A percentile compares a stretch with the other conserved stretches of the same genome.
Evolutionary conservation across 2,113 vertebrate species (phyloP).

Genomic region (Leptosomus discolor): DNA sequence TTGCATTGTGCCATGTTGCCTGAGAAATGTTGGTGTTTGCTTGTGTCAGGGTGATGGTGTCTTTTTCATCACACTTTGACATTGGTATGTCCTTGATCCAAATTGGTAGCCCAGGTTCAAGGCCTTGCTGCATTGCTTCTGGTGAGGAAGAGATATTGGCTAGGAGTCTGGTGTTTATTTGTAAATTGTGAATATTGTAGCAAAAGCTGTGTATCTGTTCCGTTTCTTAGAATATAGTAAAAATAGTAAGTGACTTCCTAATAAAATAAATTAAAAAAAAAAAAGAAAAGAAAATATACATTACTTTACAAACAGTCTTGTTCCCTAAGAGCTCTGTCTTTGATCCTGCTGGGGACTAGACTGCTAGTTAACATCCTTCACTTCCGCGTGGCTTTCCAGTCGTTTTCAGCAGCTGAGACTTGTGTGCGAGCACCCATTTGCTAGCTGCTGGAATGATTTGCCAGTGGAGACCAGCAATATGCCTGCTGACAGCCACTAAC

Average conservation of each 20-base stretch:
- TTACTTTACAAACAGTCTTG: background rate
- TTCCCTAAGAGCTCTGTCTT: background rate
- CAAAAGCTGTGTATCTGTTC: background rate
- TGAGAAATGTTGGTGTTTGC: background rate
- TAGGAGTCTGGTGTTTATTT: background rate
- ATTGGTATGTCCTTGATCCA: background rate
- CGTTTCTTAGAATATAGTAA: background rate
- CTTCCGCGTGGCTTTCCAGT: background rate
- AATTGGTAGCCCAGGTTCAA: background rate
- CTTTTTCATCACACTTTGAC: background rate
- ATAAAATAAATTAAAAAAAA: background rate
- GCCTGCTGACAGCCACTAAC: background rate
- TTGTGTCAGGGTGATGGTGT: background rate
- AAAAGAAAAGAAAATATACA: background rate
- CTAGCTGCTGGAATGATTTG: background rate
- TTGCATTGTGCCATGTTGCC: background rate
- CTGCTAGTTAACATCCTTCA: background rate
- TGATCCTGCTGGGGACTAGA: background rate
- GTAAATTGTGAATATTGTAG: background rate
- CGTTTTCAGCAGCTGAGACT: background rate
- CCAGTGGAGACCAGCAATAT: background rate
- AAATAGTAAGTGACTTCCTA: background rate
- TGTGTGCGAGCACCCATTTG: background rate
- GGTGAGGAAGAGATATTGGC: background rate
- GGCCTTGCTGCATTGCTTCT: background rate